Conservation (phyloP, 2,888 invertebrate species). For the Lepidonotus clava region DNA sequence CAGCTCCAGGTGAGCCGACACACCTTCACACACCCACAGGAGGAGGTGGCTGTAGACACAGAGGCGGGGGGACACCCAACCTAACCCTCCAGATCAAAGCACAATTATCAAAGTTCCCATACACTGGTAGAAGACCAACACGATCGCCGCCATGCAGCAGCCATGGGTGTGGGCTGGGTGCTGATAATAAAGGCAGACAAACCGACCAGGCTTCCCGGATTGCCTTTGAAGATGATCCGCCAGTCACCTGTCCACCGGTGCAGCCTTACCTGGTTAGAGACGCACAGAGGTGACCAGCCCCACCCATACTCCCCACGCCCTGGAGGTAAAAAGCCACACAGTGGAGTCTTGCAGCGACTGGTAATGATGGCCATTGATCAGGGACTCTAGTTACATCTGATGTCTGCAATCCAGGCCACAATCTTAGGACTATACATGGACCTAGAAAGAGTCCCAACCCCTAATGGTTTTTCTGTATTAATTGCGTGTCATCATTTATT, state of each 20-base stretch:
- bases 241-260: conserved; percentile 26
- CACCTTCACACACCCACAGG: neutral
- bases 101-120: neutral
- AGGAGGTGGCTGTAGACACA: no score
- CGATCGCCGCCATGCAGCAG: neutral
- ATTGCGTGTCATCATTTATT: no score
- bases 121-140: neutral
- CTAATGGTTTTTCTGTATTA: no score
- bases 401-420: no score
- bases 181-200: no score
- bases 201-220: no score
- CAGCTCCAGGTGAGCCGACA: neutral
- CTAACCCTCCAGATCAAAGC: neutral
- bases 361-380: neutral
- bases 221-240: conserved; percentile 44
- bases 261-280: no score
- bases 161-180: neutral
- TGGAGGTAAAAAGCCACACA: neutral
- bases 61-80: neutral
- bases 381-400: no score
- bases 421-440: no score
- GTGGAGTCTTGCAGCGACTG: neutral
- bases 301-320: neutral
- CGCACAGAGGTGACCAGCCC: neutral
- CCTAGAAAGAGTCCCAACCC: no score